Conservation (phyloP, 2,113 vertebrate genomes). For the Thomomys bottae region DNA sequence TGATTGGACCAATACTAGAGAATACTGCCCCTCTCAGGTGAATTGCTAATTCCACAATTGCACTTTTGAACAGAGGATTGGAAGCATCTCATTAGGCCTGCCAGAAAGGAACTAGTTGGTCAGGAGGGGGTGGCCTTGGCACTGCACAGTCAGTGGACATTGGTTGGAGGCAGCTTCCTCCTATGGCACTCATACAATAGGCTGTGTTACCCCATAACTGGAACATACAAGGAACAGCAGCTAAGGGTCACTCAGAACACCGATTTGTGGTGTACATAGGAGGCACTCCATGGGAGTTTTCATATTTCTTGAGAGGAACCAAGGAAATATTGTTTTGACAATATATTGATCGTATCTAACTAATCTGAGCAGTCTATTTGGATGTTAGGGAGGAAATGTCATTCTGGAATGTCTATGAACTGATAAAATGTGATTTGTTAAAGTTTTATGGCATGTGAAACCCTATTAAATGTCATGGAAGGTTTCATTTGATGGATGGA, state of each 20-base stretch:
- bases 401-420: not conserved
- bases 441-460: not conserved
- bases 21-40: not conserved
- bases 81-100: not conserved
- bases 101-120: not conserved
- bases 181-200: not conserved
- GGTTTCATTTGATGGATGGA: not conserved
- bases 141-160: rapidly evolving
- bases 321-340: conserved; percentile 17
- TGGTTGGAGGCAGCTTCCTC: no score
- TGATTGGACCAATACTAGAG: not conserved
- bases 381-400: not conserved
- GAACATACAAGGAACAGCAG: not conserved
- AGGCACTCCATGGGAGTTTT: not conserved
- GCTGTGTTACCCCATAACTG: not conserved
- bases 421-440: conserved; percentile 40
- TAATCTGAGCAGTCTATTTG: not conserved
- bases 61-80: not conserved
- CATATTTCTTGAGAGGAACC: not conserved
- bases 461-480: not conserved
- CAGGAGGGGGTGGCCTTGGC: not conserved
- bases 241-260: not conserved
- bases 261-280: not conserved
- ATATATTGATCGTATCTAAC: not conserved
- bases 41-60: not conserved